A percentile compares a stretch with the other conserved stretches of the same genome.
Evolutionary conservation across 1,140 invertebrate species (phyloP).

Genomic region (Nasonia longicornis): DNA sequence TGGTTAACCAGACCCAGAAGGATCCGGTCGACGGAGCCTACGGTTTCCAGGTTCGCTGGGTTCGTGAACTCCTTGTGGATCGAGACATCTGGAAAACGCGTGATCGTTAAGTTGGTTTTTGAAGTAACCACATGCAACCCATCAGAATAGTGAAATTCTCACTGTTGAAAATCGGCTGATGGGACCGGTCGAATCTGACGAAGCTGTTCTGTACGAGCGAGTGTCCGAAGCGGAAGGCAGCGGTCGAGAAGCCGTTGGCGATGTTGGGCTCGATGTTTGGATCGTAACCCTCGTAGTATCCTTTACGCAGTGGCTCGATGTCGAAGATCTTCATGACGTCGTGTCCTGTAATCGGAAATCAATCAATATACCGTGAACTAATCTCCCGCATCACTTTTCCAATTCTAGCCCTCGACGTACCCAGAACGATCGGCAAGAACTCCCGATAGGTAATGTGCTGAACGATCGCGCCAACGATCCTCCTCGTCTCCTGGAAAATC

Average conservation of each 20-base stretch:
- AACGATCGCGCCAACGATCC: constrained; percentile 84
- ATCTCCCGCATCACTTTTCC: too few relatives aligned
- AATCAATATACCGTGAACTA: not conserved
- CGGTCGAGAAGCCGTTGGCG: constrained; percentile 92
- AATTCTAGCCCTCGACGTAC: constrained; percentile 58
- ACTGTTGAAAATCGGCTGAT: constrained; percentile 77
- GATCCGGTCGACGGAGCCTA: constrained; percentile 83
- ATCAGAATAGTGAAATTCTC: constrained; percentile 38
- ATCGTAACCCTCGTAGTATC: constrained; percentile 82
- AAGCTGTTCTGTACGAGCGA: constrained; percentile 88
- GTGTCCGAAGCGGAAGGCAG: constrained; percentile 96
- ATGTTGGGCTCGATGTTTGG: constrained; percentile 85
- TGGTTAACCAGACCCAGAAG: constrained; percentile 83
- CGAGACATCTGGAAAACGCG: constrained; percentile 74
- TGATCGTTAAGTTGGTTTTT: not conserved
- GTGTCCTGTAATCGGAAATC: constrained; percentile 64
- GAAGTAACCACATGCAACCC: not conserved
- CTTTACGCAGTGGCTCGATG: constrained; percentile 73
- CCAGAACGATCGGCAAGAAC: constrained; percentile 87
- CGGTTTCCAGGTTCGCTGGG: constrained; percentile 71
- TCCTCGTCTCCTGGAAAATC: constrained; percentile 87
- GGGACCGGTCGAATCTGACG: constrained; percentile 74
- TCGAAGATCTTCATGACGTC: constrained; percentile 81
- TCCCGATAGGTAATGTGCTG: constrained; percentile 92
- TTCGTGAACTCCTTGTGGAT: constrained; percentile 82